Evolutionary conservation across 2,797 vertebrate genomes (phyloP), one percentile per base, ranked within the genome.

Genomic region (Manis pentadactyla): DNA sequence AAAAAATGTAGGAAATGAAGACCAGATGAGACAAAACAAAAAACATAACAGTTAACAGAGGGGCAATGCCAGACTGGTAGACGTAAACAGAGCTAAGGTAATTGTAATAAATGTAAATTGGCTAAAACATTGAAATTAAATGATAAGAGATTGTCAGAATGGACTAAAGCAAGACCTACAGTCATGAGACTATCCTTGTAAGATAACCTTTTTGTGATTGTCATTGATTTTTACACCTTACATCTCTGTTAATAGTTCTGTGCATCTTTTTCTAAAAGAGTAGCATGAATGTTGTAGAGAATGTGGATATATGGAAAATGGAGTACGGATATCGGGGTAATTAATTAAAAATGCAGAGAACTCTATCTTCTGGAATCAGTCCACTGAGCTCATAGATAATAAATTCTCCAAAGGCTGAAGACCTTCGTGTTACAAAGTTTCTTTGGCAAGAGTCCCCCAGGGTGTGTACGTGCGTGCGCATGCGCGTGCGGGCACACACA

Each of bases 391-490:
- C 25, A 37, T 2, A 9, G 37, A 25, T 1, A 19, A 27, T 7
- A 39, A 21, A 18, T 23, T 2, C 57, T 27, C 18, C 18, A 1
- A 31, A 27, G 21, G n/a, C 6, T 7, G 34, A 29, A 42, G 66
- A 13, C 19, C 51, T n/a, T 18, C 11, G 5, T 37, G 12, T 13
- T 4, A 57, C 23, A 7, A 23, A 57, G 23, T 11, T 23, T 34
- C 27, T 0, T 10, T 9, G 39, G 39, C 12, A 3, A 4, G 19
- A 37, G 37, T 11, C 12, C 4, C 0, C 5, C 9, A 0, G 23
- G 37, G 1, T 12, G 46, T 2, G 46, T 7, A 46, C 10, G 42
- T 42, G 42, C 5, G 42, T 7, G 42, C 42, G n/a, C n/a, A n/a
- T n/a, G n/a, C n/a, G n/a, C n/a, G n/a, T n/a, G n/a, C n/a, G n/a